A percentile compares a stretch with the other conserved stretches of the same genome.
Conservation (phyloP, 2,797 vertebrate genomes). For the Chloroceryle amazona region DNA sequence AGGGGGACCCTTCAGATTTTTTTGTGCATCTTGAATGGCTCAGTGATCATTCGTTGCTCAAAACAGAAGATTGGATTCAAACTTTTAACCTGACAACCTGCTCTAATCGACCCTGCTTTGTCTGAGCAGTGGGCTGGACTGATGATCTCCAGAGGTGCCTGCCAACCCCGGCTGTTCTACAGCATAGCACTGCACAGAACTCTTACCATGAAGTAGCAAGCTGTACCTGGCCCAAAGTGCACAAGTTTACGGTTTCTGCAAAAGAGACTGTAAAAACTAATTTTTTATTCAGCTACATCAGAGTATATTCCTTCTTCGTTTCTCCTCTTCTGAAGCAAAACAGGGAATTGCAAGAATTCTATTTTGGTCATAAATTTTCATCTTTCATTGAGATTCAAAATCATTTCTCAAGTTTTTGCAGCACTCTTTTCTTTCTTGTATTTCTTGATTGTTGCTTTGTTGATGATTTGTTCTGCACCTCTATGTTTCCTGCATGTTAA, state of each 20-base stretch:
- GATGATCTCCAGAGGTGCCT: background rate
- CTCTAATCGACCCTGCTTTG: background rate
- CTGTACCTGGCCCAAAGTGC: background rate
- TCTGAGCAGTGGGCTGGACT: background rate
- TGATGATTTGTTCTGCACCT: background rate
- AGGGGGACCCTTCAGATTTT: background rate
- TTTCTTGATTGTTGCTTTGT: background rate
- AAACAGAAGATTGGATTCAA: background rate
- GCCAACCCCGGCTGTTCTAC: background rate
- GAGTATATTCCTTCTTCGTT: background rate
- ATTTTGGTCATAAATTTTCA: background rate
- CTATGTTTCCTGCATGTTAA: background rate
- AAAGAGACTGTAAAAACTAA: background rate
- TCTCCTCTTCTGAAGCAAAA: background rate
- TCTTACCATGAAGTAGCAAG: background rate
- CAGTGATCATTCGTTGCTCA: background rate
- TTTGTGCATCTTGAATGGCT: fast-evolving
- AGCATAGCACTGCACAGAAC: background rate
- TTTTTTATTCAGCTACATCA: background rate
- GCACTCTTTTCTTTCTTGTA: background rate
- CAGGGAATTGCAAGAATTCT: background rate
- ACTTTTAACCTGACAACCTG: background rate
- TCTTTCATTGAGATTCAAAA: background rate
- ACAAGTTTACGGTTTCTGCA: background rate
- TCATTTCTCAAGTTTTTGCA: background rate